Percentiles rank a stretch among this genome's conserved stretches.
Evolutionary conservation across 1,140 invertebrate genomes (phyloP).

Genomic region (Drosophila equinoxialis): DNA sequence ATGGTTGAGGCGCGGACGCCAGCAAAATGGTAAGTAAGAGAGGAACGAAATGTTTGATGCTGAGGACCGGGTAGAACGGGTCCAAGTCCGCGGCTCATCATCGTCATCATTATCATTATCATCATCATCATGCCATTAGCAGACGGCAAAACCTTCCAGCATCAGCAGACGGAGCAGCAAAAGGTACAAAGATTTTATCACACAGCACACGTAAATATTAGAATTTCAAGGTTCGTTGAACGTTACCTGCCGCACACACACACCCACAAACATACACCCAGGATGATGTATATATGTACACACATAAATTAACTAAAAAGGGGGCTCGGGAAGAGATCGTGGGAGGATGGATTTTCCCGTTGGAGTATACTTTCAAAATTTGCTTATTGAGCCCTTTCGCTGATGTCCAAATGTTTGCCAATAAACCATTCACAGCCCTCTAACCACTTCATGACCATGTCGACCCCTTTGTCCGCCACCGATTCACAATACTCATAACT

Average conservation of each 20-base stretch:
- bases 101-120: constrained; percentile 15
- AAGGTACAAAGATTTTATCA: constrained; percentile 29
- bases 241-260: constrained; percentile 14
- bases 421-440: constrained; percentile 11
- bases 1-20: constrained; percentile 21
- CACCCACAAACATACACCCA: constrained; percentile 20
- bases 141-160: constrained; percentile 1
- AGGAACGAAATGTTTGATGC: background rate
- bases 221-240: constrained; percentile 32
- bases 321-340: background rate
- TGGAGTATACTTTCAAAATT: constrained; percentile 13
- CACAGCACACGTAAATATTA: constrained; percentile 28
- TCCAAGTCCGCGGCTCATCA: constrained; percentile 15
- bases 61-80: background rate
- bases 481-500: background rate
- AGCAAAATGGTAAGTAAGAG: background rate
- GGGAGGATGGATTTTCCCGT: background rate
- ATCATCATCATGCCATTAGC: constrained; percentile 24
- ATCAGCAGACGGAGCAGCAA: background rate
- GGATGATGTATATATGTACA: background rate
- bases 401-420: constrained; percentile 20
- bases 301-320: background rate
- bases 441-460: too few species aligned
- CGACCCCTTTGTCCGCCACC: background rate
- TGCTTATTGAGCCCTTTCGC: constrained; percentile 18